A percentile compares a stretch with the other conserved stretches of the same genome.
phyloP scores from a whole-genome alignment of 92 coral and sea anemone genomes.

The Epizoanthus scotinus region DNA sequence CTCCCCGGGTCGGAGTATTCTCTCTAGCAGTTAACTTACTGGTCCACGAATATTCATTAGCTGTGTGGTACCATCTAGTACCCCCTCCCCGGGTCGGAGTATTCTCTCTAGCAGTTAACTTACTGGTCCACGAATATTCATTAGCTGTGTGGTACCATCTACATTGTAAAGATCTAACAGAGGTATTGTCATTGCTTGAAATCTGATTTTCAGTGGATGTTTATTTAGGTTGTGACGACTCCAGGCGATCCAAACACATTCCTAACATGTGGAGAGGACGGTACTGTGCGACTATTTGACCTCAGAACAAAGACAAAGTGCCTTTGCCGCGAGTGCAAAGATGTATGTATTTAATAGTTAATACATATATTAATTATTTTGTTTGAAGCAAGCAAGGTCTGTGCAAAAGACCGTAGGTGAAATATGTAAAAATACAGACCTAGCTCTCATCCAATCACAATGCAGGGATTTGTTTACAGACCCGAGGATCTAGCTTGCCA shows the following conservation, averaged over 20 bases:
- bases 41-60: too few species aligned
- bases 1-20: background rate
- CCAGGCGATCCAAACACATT: conserved; percentile 96
- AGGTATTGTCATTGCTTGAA: background rate
- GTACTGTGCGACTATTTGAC: conserved; percentile 96
- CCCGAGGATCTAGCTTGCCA: too few species aligned
- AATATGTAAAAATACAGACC: too few species aligned
- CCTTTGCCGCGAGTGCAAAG: conserved; percentile 82
- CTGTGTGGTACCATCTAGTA: too few species aligned
- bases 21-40: background rate
- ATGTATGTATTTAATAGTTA: conserved; percentile 49
- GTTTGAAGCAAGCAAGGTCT: too few species aligned
- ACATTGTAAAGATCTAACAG: too few species aligned
- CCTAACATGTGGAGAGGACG: conserved; percentile 95
- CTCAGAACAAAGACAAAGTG: conserved; percentile 91
- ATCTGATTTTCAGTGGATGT: background rate
- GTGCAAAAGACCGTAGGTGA: too few species aligned
- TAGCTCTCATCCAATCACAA: too few species aligned
- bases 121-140: too few species aligned
- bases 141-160: too few species aligned
- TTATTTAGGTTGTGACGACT: conserved; percentile 87
- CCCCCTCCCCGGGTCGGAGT: background rate
- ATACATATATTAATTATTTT: too few species aligned
- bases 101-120: background rate
- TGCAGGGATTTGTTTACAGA: too few species aligned